Evolutionary conservation across 2,113 vertebrate genomes (phyloP).

Genomic region (Ceyx melanurus): DNA sequence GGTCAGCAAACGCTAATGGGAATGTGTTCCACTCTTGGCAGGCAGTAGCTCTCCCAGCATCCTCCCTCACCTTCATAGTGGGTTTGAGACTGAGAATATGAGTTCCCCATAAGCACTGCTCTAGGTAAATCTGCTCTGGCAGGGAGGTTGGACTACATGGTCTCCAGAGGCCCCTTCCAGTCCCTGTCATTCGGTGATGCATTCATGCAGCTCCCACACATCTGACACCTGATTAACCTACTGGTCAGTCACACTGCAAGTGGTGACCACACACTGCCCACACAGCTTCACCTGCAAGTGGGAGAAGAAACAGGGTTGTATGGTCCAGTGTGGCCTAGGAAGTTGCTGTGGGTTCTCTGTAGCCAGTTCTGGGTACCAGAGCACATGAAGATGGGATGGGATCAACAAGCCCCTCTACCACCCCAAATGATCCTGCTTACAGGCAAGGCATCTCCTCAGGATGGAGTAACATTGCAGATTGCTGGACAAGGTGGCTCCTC

Average conservation of each 20-base stretch:
- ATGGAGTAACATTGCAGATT: fast-evolving
- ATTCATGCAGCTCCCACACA: fast-evolving
- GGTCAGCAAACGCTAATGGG: neutral
- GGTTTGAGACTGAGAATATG: neutral
- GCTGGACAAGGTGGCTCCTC: neutral
- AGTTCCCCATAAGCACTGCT: neutral
- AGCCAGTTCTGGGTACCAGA: fast-evolving
- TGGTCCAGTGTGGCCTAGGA: fast-evolving
- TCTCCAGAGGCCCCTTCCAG: too few species aligned
- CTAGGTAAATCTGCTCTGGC: too few species aligned
- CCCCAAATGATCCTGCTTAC: neutral
- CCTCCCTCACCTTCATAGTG: neutral
- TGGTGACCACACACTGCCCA: neutral
- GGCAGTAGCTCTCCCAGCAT: neutral
- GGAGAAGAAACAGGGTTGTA: neutral
- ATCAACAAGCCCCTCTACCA: neutral
- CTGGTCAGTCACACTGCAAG: fast-evolving
- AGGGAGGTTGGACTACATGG: too few species aligned
- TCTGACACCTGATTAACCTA: neutral
- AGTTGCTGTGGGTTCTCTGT: neutral
- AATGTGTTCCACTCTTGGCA: neutral
- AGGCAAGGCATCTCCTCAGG: neutral
- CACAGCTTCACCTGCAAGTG: neutral
- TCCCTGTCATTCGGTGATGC: neutral
- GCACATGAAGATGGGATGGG: neutral